Percentiles rank a stretch among this genome's conserved stretches.
Conservation (phyloP, 2,113 vertebrate genomes). For the Notechis scutatus region DNA sequence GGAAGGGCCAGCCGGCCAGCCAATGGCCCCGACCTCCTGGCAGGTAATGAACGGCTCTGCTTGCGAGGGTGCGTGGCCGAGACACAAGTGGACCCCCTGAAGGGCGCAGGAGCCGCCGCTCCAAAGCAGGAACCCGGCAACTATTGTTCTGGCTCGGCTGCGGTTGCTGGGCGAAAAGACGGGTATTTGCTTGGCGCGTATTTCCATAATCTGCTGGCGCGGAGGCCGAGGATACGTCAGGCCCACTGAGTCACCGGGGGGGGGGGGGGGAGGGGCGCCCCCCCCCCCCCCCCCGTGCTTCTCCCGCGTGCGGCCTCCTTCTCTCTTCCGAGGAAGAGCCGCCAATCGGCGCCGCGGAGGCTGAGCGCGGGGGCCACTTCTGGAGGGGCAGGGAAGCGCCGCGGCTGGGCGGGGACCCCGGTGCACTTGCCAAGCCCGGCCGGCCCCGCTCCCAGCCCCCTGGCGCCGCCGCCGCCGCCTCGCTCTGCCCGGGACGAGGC, state of each 20-base stretch:
- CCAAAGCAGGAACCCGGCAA: conserved; percentile 30
- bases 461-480: conserved; percentile 7
- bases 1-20: background rate
- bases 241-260: background rate
- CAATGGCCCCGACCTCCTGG: conserved; percentile 60
- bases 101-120: conserved; percentile 42
- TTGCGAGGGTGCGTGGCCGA: conserved; percentile 76
- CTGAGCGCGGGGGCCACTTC: conserved; percentile 58
- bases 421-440: conserved; percentile 57
- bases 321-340: conserved; percentile 38
- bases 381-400: conserved; percentile 53
- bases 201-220: background rate
- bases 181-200: background rate
- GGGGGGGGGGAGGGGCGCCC: background rate
- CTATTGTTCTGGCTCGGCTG: conserved; percentile 25
- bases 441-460: conserved; percentile 14
- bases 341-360: conserved; percentile 50
- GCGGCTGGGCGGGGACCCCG: conserved; percentile 45
- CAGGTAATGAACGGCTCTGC: conserved; percentile 76
- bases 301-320: conserved; percentile 26
- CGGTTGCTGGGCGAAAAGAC: conserved; percentile 24
- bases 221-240: background rate
- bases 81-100: conserved; percentile 66
- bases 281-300: background rate
- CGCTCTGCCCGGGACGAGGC: background rate